These are phyloP conservation scores for Distichodus sexfasciatus DNA, from an alignment of 2,797 vertebrate genomes.

Conservation along the genomic window DNA sequence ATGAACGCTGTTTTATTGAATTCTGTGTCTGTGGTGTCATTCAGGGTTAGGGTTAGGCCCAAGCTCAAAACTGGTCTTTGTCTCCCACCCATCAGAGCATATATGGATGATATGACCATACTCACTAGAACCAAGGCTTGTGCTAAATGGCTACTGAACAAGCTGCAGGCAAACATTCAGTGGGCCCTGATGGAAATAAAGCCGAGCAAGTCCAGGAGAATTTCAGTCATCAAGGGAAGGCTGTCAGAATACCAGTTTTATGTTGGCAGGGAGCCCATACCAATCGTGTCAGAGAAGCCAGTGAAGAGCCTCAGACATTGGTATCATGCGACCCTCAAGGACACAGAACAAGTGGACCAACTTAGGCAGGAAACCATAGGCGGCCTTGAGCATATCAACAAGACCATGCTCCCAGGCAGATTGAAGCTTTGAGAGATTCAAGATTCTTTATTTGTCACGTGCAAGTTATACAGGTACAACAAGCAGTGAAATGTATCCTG, in stretches of 20 bases:
- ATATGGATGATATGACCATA: constrained; percentile 27
- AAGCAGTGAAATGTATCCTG: too few species aligned
- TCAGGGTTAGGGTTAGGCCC: background rate
- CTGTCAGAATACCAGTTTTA: background rate
- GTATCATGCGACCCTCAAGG: background rate
- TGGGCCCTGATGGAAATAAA: background rate
- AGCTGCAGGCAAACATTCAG: background rate
- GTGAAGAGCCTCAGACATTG: background rate
- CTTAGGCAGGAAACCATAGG: too few species aligned
- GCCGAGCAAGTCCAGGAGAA: background rate
- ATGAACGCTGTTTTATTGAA: too few species aligned
- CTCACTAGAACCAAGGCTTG: constrained; percentile 18
- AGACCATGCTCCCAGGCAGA: too few species aligned
- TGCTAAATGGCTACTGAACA: background rate
- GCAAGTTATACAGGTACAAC: too few species aligned
- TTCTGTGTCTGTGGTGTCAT: background rate
- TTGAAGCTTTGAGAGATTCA: too few species aligned
- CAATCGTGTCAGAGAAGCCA: background rate
- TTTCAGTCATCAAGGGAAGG: background rate
- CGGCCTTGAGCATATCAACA: too few species aligned
- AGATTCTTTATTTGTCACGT: too few species aligned
- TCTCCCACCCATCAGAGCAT: constrained; percentile 1
- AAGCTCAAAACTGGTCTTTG: background rate
- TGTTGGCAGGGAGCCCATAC: background rate
- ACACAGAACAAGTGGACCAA: background rate